Evolutionary conservation across 2,888 invertebrate genomes (phyloP), one percentile per base, ranked within the genome.

Genomic region (Leucozona laternaria): DNA sequence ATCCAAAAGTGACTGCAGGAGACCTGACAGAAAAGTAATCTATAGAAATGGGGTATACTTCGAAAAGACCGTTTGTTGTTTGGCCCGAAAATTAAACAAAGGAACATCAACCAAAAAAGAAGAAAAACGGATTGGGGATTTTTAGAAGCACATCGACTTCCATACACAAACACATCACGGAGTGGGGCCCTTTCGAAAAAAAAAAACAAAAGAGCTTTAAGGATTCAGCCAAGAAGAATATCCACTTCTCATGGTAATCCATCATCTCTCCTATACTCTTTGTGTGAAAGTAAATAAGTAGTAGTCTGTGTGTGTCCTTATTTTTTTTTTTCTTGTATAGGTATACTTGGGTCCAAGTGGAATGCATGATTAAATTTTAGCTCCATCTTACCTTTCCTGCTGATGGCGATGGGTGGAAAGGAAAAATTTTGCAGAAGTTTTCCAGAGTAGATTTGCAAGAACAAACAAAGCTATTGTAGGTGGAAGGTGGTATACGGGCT

Each of bases 291-390:
- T 86, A 82, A 86, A 86, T 86, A 86, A 79, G 82, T 50, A 79
- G 82, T 50, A 82, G 43, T 66, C 68, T 55, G 25, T 81, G 48
- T 79, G 40, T 53, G 58, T 40, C 64, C 11, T 60, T 25, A n/a
- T 71, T 72, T 48, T 11, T 53, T 45, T 28, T 5, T 40, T 66
- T 28, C 28, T 70, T 31, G 31, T 31, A 31, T 8, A 31, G n/a
- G 53, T 43, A 55, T 62, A 76, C 71, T 37, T 72, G 13, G 31
- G 60, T 68, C 66, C 73, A 75, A 84, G 78, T 73, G 70, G 75
- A 78, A 75, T 86, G 78, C 48, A 86, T 79, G 86, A 86, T 86
- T 86, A 86, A 78, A 86, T 86, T 86, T 86, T 57, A 60, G 58
- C 48, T 70, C 66, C 75, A 37, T 73, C 75, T 53, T 37, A 76